Conservation (phyloP, 2,113 vertebrate species). For the Phalacrocorax carbo region DNA sequence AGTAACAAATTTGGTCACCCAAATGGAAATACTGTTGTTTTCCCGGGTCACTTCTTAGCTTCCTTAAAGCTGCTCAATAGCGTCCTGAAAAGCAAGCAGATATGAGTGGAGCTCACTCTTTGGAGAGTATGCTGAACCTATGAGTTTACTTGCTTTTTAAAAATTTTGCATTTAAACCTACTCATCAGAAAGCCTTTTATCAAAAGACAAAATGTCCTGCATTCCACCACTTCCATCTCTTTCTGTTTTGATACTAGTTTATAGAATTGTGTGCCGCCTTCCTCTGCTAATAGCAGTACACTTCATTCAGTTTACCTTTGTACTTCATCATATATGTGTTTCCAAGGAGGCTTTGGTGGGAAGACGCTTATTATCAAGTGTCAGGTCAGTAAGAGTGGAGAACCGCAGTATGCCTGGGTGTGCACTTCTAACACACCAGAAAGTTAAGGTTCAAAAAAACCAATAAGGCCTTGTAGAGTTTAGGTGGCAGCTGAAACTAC, state of each 20-base stretch:
- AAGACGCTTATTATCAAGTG: background rate
- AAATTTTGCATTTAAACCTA: background rate
- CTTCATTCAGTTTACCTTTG: background rate
- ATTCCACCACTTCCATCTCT: background rate
- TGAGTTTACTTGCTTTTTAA: background rate
- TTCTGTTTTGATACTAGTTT: background rate
- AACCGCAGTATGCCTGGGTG: rapidly evolving
- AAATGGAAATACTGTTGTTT: background rate
- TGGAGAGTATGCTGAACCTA: background rate
- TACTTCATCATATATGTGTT: background rate
- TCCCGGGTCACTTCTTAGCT: background rate
- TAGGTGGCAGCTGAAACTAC: background rate
- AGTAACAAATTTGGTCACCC: background rate
- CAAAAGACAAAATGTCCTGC: background rate
- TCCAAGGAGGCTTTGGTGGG: background rate
- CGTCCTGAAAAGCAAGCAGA: background rate
- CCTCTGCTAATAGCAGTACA: background rate
- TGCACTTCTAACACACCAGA: background rate
- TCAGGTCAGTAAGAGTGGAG: background rate
- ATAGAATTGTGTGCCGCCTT: background rate
- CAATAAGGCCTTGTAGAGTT: background rate
- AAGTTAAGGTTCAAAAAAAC: background rate
- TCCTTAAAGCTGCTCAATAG: background rate
- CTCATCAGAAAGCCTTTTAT: background rate
- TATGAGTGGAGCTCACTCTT: background rate